phyloP scores from a whole-genome alignment of 2,888 invertebrate genomes.

The Troilus luridus region DNA sequence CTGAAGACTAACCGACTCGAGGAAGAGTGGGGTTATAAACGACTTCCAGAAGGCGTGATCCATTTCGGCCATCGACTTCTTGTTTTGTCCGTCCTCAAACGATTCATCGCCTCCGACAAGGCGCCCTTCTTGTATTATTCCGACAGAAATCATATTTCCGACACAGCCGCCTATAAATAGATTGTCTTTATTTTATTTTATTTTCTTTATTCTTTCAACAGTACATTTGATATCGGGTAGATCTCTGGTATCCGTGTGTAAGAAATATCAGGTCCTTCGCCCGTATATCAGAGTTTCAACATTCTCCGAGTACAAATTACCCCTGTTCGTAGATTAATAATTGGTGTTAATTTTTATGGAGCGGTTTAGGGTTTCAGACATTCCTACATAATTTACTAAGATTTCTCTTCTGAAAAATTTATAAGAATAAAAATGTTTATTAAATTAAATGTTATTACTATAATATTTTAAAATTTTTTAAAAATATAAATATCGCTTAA shows the following conservation, averaged over 20 bases:
- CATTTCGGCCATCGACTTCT: constrained; percentile 2
- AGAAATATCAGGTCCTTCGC: not conserved
- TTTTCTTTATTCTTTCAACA: constrained; percentile 11
- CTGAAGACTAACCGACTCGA: not conserved
- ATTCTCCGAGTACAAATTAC: not conserved
- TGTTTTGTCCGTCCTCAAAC: not conserved
- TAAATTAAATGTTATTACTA: not conserved
- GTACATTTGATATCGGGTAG: not conserved
- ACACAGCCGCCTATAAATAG: not conserved
- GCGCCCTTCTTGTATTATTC: constrained; percentile 13
- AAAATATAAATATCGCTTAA: no score
- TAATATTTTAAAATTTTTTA: no score
- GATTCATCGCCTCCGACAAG: not conserved
- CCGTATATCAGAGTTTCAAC: constrained; percentile 28
- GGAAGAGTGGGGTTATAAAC: not conserved
- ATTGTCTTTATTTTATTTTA: not conserved
- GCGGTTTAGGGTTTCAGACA: not conserved
- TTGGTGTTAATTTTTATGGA: constrained; percentile 6
- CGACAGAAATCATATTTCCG: constrained; percentile 47
- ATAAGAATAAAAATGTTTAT: not conserved
- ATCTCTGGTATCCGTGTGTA: not conserved
- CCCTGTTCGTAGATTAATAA: not conserved
- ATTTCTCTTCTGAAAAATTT: not conserved
- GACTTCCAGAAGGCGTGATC: constrained; percentile 4
- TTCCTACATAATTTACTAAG: not conserved